Evolutionary conservation across 92 coral and sea anemone genomes (phyloP), one percentile per base, ranked within the genome.

Genomic region (Ricordea florida): DNA sequence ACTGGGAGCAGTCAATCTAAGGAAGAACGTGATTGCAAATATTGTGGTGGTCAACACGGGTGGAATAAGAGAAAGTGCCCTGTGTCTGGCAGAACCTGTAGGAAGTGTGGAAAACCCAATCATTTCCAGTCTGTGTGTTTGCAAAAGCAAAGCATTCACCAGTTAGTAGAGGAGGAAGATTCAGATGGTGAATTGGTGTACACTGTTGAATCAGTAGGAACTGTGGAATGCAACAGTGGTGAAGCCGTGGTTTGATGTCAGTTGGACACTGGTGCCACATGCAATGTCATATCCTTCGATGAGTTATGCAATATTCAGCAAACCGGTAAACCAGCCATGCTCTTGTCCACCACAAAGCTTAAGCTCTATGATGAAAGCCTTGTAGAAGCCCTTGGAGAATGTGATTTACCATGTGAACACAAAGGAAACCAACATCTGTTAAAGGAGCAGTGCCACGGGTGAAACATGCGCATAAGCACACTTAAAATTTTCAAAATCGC

Each of bases 261-360:
- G 40, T 40, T 57, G 42, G 65, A 57, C 65, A 57, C 65, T 26
- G 65, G 40, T 57, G 41, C 42, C 65, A 57, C 41, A 23, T 72
- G 79, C 40, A 72, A 72, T 55, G 52, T 72, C 20, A 50, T 72
- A 68, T 58, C 80, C 13, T 58, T 57, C 27, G 69, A 27, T 42
- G 29, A 18, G 21, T 23, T 57, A 26, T 73, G 80, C 34, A 46
- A 65, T 2, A 65, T 76, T 24, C 62, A 64, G 40, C 82, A 64
- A 45, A 37, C 21, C 33, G 82, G 80, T 37, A 72, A 72, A 59
- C 80, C 80, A 72, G 80, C 55, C 13, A 35, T 70, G 72, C 70
- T 52, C 22, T 26, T 69, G 13, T 52, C 78, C 72, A 53, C 73
- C 22, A 27, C 78, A 32, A 53, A 57, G 78, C 78, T 70, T 28